These are phyloP conservation scores for Drosophila sucinea DNA, from an alignment of 1,140 invertebrate genomes.

Conservation along the genomic window DNA sequence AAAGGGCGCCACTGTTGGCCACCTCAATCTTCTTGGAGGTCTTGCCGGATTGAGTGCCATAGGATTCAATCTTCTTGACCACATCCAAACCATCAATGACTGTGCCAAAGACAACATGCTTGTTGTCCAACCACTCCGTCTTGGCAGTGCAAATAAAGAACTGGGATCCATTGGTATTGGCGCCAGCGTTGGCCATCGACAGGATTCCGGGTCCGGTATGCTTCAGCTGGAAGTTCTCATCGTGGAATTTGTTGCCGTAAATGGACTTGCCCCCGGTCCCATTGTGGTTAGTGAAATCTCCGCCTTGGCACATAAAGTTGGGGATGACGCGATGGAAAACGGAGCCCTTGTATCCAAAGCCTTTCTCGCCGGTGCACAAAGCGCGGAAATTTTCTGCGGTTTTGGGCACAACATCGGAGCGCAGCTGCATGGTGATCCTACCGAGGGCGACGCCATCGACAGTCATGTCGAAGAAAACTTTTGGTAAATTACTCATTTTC, in stretches of 20 bases:
- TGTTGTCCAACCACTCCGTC: constrained; percentile 2
- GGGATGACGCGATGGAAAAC: constrained; percentile 2
- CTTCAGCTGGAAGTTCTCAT: neutral
- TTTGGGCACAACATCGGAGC: neutral
- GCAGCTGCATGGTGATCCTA: neutral
- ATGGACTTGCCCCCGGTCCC: neutral
- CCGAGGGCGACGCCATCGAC: neutral
- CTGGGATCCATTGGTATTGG: constrained; percentile 6
- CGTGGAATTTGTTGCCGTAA: neutral
- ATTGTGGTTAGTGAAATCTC: constrained; percentile 2
- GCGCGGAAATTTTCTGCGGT: constrained; percentile 1
- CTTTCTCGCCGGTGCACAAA: constrained; percentile 4
- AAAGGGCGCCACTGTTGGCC: neutral
- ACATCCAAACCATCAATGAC: neutral
- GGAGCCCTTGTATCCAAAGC: constrained; percentile 3
- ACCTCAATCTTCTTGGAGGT: neutral
- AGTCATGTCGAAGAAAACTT: neutral
- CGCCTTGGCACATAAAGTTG: constrained; percentile 10
- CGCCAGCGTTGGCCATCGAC: neutral
- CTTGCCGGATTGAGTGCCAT: neutral
- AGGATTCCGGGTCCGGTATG: neutral
- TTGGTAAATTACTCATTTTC: neutral
- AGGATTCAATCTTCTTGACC: neutral
- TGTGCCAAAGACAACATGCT: constrained; percentile 1
- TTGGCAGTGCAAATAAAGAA: constrained; percentile 4